Evolutionary conservation across 1,140 invertebrate species (phyloP), one percentile per base, ranked within the genome.

Genomic region (Spodoptera frugiperda): DNA sequence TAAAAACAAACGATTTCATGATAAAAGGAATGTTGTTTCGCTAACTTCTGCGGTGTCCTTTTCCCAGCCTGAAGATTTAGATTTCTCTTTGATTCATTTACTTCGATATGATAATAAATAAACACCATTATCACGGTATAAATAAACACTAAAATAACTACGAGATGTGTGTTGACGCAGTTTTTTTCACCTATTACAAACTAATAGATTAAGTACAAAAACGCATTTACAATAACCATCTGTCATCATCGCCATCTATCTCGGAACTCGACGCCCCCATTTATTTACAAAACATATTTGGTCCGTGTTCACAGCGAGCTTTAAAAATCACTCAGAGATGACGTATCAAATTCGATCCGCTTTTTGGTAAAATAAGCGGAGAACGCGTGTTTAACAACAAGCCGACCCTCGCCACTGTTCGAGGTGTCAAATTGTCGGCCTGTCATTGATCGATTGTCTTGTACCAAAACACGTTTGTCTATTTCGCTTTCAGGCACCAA

Each of bases 391-490:
- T 78, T 76, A 57, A 54, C 44, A 54, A 72, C 51, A 17, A 48
- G 53, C 70, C 73, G 71, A 70, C 55, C 59, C 65, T 71, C 74
- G 74, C 55, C 61, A 49, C 59, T 51, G 61, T 44, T 49, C 33
- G 74, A 79, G 77, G 84, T 87, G 85, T 88, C 87, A 88, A 87
- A 83, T 87, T 81, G 80, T 78, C 65, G 78, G 57, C 65, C 74
- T 87, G 87, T 82, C 85, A 84, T 80, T 90, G 89, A 90, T 91
- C 85, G 85, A 91, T 88, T 84, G 84, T 78, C 57, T 57, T 59
- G 78, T 59, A 65, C 76, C 77, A 51, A 78, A 81, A 67, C 9
- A 59, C 65, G 54, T 53, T 77, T 59, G 76, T 54, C 73, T 75
- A 70, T 80, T 81, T 76, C 48, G 19, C 59, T 53, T 73, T 76